These are phyloP conservation scores for Rhincodon typus DNA, from an alignment of 2,797 vertebrate genomes.

Conservation along the genomic window DNA sequence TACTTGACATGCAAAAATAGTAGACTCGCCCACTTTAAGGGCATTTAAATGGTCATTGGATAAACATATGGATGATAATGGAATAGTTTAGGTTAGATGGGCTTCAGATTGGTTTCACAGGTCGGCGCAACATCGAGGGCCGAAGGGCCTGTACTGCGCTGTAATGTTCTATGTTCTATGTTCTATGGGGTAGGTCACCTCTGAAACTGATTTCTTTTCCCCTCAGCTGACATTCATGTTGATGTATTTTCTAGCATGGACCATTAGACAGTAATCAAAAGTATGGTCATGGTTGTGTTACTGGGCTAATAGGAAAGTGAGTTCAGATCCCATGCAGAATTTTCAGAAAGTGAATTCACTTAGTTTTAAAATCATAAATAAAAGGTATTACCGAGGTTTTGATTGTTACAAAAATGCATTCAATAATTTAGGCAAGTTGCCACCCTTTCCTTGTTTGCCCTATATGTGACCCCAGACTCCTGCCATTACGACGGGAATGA, in stretches of 20 bases:
- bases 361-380: background rate
- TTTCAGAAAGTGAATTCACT: background rate
- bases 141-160: too few relatives aligned
- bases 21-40: too few relatives aligned
- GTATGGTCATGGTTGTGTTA: background rate
- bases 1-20: background rate
- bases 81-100: too few relatives aligned
- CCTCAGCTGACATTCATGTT: too few relatives aligned
- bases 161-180: too few relatives aligned
- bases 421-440: background rate
- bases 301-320: background rate
- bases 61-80: too few relatives aligned
- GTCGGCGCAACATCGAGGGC: too few relatives aligned
- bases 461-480: background rate
- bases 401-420: background rate
- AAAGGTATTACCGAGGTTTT: background rate
- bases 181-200: too few relatives aligned
- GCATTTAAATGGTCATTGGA: too few relatives aligned
- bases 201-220: background rate
- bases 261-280: background rate
- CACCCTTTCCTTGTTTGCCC: background rate
- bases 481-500: too few relatives aligned
- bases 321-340: background rate
- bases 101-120: too few relatives aligned
- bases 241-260: background rate